A percentile compares a stretch with the other conserved stretches of the same genome.
These are phyloP conservation scores for Dioctria linearis DNA, from an alignment of 2,888 invertebrate species.

Conservation along the genomic window DNA sequence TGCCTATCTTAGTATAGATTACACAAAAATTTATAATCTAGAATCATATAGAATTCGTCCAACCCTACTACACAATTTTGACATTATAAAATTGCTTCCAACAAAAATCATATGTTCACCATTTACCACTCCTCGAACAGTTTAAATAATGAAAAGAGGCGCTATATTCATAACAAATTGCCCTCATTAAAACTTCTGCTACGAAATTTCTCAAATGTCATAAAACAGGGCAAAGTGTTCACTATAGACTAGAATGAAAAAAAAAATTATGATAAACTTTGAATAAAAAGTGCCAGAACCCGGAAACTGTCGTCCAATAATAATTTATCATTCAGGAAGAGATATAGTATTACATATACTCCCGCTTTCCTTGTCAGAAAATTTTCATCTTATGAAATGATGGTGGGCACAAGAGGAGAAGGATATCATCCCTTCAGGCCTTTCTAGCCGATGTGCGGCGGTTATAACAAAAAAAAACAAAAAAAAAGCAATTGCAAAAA, in stretches of 20 bases:
- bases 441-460: conserved; percentile 1
- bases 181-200: conserved; percentile 36
- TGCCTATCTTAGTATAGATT: too few species aligned
- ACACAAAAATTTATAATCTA: too few species aligned
- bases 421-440: background rate
- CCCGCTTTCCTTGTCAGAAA: conserved; percentile 22
- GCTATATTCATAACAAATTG: conserved; percentile 37
- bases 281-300: conserved; percentile 36
- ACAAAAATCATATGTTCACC: too few species aligned
- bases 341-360: background rate
- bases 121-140: too few species aligned
- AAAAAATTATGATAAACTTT: conserved; percentile 20
- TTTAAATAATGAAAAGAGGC: too few species aligned
- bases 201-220: background rate
- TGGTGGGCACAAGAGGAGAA: background rate
- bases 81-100: too few species aligned
- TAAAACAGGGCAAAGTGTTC: background rate
- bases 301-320: conserved; percentile 41
- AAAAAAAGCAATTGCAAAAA: conserved; percentile 33
- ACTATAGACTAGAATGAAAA: too few species aligned
- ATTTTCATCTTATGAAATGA: conserved; percentile 26
- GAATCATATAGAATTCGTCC: too few species aligned
- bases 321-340: conserved; percentile 40
- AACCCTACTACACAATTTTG: too few species aligned
- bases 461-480: conserved; percentile 21